phyloP scores from a whole-genome alignment of 2,888 invertebrate species.

The Lasioglossum pauxillum region DNA sequence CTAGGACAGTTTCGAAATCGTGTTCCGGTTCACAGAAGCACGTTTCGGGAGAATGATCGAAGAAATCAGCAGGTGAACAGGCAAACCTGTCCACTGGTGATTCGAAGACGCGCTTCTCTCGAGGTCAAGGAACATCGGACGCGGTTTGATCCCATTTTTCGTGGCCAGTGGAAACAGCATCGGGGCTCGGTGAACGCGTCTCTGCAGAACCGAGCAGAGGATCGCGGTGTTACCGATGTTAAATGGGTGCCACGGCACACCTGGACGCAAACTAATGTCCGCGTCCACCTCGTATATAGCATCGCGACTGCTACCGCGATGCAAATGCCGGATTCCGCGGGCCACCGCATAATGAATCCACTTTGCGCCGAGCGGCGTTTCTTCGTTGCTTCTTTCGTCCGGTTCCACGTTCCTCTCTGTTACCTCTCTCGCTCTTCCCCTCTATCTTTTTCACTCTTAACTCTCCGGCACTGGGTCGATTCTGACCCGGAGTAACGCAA shows the following conservation, averaged over 20 bases:
- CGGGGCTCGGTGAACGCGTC: neutral
- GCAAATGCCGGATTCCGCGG: slow-evolving; percentile 79
- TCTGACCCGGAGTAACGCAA: neutral
- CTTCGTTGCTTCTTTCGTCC: slow-evolving; percentile 37
- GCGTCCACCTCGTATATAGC: slow-evolving; percentile 72
- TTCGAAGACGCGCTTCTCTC: neutral
- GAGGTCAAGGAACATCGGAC: slow-evolving; percentile 32
- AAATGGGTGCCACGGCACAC: slow-evolving; percentile 82
- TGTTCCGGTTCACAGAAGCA: neutral
- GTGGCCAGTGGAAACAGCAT: neutral
- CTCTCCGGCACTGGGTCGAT: neutral
- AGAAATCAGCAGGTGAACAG: neutral
- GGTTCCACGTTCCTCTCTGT: slow-evolving; percentile 32
- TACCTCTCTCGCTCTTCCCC: neutral
- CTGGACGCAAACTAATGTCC: slow-evolving; percentile 83
- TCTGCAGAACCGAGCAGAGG: slow-evolving; percentile 35
- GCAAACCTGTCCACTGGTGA: neutral
- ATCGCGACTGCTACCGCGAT: slow-evolving; percentile 77
- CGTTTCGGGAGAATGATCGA: neutral
- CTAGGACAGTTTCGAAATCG: neutral
- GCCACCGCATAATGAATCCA: slow-evolving; percentile 81
- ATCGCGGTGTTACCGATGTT: slow-evolving; percentile 82
- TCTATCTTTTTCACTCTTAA: neutral
- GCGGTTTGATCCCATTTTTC: slow-evolving; percentile 38
- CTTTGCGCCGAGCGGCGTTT: slow-evolving; percentile 75